A percentile compares a stretch with the other conserved stretches of the same genome.
phyloP scores from a whole-genome alignment of 2,797 vertebrate species.

The Girardinus metallicus region DNA sequence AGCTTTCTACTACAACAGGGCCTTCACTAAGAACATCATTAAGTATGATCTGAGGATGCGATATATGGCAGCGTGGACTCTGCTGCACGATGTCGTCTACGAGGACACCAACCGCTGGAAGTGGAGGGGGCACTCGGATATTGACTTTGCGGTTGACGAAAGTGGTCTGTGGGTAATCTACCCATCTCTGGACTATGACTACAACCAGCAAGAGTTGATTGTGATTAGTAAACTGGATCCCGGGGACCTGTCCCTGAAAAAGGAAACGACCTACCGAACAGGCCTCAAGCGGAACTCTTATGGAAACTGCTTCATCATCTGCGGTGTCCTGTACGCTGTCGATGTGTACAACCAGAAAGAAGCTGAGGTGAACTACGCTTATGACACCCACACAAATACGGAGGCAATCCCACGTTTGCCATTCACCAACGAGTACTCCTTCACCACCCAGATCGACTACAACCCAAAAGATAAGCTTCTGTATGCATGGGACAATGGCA shows the following conservation, averaged over 20 bases:
- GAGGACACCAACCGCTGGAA: slow-evolving; percentile 97
- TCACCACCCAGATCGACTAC: slow-evolving; percentile 97
- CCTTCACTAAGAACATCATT: slow-evolving; percentile 99
- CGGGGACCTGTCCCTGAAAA: slow-evolving; percentile 89
- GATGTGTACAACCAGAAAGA: slow-evolving; percentile 91
- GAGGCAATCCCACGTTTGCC: slow-evolving; percentile 88
- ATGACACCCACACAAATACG: slow-evolving; percentile 93
- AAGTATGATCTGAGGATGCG: slow-evolving; percentile 95
- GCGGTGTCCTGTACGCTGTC: slow-evolving; percentile 93
- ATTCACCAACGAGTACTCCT: slow-evolving; percentile 90
- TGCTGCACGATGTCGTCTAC: slow-evolving; percentile 91
- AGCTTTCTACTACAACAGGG: slow-evolving; percentile 96
- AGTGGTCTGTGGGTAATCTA: slow-evolving; percentile 98
- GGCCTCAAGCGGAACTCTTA: slow-evolving; percentile 91
- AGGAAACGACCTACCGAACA: slow-evolving; percentile 93
- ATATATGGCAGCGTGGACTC: slow-evolving; percentile 92
- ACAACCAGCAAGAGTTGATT: slow-evolving; percentile 91
- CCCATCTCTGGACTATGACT: slow-evolving; percentile 88
- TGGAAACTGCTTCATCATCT: slow-evolving; percentile 97
- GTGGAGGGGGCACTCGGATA: slow-evolving; percentile 96
- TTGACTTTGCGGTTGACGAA: slow-evolving; percentile 97
- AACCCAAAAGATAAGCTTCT: slow-evolving; percentile 95
- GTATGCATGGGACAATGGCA: slow-evolving; percentile 97
- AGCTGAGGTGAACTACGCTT: slow-evolving; percentile 92
- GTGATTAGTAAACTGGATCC: slow-evolving; percentile 94